These are phyloP conservation scores for Nycteola revayana DNA, from an alignment of 2,888 invertebrate species.

Conservation along the genomic window DNA sequence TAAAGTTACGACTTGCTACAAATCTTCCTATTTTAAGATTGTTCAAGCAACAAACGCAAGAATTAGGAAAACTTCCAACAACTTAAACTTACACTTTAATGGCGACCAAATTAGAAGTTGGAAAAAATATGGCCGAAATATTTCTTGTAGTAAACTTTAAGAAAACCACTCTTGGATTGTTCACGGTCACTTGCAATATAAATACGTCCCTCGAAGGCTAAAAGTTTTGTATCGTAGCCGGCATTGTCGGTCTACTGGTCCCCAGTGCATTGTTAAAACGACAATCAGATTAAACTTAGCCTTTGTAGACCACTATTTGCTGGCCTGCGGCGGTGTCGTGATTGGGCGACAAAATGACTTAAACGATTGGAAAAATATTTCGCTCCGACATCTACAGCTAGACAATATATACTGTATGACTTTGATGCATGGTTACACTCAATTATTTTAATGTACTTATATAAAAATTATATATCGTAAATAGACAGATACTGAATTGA, in stretches of 20 bases:
- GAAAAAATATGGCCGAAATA: slow-evolving; percentile 15
- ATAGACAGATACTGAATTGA: slow-evolving; percentile 21
- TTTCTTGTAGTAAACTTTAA: slow-evolving; percentile 12
- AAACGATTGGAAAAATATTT: slow-evolving; percentile 3
- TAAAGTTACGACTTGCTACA: too few relatives aligned
- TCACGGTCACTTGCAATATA: slow-evolving; percentile 26
- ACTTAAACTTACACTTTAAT: slow-evolving; percentile 14
- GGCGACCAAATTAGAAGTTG: slow-evolving; percentile 16
- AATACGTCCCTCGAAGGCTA: slow-evolving; percentile 22
- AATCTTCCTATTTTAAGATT: slow-evolving; percentile 3
- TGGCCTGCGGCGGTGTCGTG: slow-evolving; percentile 36
- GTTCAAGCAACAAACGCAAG: slow-evolving; percentile 3
- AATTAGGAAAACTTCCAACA: slow-evolving; percentile 15
- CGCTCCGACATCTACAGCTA: too few relatives aligned
- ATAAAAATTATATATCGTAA: too few relatives aligned
- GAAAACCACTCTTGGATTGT: slow-evolving; percentile 11
- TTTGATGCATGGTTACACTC: too few relatives aligned
- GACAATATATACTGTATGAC: too few relatives aligned
- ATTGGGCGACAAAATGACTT: slow-evolving; percentile 15
- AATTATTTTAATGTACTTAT: too few relatives aligned
- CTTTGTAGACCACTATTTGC: slow-evolving; percentile 54
- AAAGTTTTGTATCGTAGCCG: slow-evolving; percentile 27
- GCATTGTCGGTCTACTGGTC: slow-evolving; percentile 33
- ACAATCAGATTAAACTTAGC: slow-evolving; percentile 65
- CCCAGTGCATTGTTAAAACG: slow-evolving; percentile 55